Percentiles rank a stretch among this genome's conserved stretches.
These are phyloP conservation scores for Chamaetylas fuelleborni DNA, from an alignment of 2,113 vertebrate genomes.

Conservation along the genomic window DNA sequence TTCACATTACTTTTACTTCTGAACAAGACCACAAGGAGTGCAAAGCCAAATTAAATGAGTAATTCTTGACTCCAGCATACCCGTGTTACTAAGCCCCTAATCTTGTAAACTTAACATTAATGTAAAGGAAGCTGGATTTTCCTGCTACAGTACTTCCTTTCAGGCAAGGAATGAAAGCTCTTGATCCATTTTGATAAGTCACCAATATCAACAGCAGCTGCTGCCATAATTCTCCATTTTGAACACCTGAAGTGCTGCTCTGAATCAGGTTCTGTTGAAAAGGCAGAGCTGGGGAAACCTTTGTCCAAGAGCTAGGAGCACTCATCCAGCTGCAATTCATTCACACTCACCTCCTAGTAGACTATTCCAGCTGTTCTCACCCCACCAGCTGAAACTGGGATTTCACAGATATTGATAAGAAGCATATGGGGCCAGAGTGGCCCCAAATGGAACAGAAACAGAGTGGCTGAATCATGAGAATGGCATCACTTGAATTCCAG, in stretches of 20 bases:
- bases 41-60: not conserved
- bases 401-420: not conserved
- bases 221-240: not conserved
- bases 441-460: not conserved
- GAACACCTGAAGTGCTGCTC: not conserved
- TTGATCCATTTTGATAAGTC: not conserved
- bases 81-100: accelerated
- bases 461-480: not conserved
- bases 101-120: not conserved
- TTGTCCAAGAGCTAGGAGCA: not conserved
- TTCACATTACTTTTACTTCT: not conserved
- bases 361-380: not conserved
- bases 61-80: not conserved
- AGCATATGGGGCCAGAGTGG: not conserved
- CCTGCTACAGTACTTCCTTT: not conserved
- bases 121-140: not conserved
- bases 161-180: not conserved
- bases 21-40: not conserved
- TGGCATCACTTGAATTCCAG: not conserved
- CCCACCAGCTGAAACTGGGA: not conserved
- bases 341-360: not conserved
- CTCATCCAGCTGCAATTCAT: not conserved
- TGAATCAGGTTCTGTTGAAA: not conserved
- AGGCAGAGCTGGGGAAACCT: not conserved
- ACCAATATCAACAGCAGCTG: not conserved